phyloP scores from a whole-genome alignment of 2,888 invertebrate genomes.

The Synergus gifuensis region DNA sequence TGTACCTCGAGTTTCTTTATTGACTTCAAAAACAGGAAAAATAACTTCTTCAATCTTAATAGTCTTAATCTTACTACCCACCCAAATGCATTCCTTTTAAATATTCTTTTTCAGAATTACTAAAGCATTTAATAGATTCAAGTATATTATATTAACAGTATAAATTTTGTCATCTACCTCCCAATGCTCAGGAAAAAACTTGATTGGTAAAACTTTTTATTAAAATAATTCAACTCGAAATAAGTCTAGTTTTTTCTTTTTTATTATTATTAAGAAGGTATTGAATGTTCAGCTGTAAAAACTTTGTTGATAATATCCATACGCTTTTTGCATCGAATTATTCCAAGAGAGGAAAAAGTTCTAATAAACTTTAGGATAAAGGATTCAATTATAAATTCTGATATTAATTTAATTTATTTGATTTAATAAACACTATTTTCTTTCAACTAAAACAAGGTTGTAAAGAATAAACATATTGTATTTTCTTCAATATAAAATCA shows the following conservation, averaged over 20 bases:
- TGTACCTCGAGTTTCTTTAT: not conserved
- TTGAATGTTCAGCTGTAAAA: not conserved
- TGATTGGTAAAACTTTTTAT: not conserved
- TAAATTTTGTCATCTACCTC: not conserved
- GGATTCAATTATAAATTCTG: not conserved
- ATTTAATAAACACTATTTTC: not conserved
- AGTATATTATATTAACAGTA: not conserved
- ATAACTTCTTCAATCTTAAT: constrained; percentile 6
- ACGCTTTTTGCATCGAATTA: not conserved
- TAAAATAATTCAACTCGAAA: not conserved
- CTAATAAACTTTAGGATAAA: not conserved
- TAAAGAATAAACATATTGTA: not conserved
- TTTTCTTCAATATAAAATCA: not conserved
- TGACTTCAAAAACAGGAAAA: not conserved
- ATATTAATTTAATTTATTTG: not conserved
- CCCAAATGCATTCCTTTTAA: not conserved
- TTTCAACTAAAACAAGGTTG: not conserved
- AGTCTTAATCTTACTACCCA: constrained; percentile 13
- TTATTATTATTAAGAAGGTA: not conserved
- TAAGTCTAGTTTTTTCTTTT: not conserved
- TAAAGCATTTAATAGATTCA: not conserved
- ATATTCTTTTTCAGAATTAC: not conserved
- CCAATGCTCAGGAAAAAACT: not conserved
- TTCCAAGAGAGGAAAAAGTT: not conserved
- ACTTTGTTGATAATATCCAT: not conserved